phyloP scores from a whole-genome alignment of 2,888 invertebrate species.

The Philereme transversata region DNA sequence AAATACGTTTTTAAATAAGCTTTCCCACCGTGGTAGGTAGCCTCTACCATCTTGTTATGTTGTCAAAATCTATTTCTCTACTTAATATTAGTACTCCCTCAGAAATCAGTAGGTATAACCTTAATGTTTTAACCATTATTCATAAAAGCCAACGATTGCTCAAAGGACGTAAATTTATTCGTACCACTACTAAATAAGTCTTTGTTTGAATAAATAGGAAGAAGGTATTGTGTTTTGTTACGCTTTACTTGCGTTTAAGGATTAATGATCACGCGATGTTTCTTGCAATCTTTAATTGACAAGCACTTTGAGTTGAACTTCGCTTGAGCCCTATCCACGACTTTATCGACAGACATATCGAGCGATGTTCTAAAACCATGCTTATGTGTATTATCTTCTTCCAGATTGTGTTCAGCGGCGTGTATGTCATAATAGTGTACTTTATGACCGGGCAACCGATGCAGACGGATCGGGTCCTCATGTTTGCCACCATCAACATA shows the following conservation, averaged over 20 bases:
- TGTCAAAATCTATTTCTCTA: too few relatives aligned
- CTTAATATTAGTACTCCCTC: too few relatives aligned
- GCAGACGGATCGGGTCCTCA: slow-evolving; percentile 91
- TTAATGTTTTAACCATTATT: too few relatives aligned
- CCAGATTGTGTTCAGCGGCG: slow-evolving; percentile 93
- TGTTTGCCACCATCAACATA: slow-evolving; percentile 89
- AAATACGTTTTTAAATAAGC: too few relatives aligned
- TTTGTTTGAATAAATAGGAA: slow-evolving; percentile 15
- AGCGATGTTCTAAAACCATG: too few relatives aligned
- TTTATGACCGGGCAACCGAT: slow-evolving; percentile 98
- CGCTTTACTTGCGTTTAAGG: slow-evolving; percentile 11
- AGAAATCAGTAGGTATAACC: too few relatives aligned
- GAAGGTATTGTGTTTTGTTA: neutral
- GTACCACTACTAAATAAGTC: slow-evolving; percentile 2
- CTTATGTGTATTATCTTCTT: slow-evolving; percentile 44
- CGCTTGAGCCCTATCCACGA: neutral
- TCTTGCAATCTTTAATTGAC: slow-evolving; percentile 1
- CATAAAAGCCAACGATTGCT: neutral
- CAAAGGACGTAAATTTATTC: slow-evolving; percentile 10
- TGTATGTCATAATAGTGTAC: slow-evolving; percentile 95
- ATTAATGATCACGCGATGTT: slow-evolving; percentile 10
- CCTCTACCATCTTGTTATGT: too few relatives aligned
- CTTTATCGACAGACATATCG: too few relatives aligned
- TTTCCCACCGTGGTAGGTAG: too few relatives aligned
- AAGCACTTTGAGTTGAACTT: neutral